A percentile compares a stretch with the other conserved stretches of the same genome.
Evolutionary conservation across 2,888 invertebrate genomes (phyloP).

Genomic region (Salticus scenicus): DNA sequence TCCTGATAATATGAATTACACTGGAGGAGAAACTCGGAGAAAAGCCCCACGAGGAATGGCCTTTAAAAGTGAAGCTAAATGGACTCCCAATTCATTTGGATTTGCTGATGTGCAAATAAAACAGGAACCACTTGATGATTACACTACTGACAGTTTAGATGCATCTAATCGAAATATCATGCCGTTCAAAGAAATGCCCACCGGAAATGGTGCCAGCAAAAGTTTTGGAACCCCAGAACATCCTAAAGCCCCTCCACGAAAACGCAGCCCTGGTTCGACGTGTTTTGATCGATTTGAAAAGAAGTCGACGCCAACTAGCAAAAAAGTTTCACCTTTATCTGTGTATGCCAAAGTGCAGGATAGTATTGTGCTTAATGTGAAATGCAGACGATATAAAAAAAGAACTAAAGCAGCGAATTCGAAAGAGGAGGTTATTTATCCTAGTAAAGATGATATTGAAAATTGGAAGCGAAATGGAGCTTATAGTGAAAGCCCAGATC

Average conservation of each 20-base stretch:
- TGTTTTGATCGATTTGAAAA: slow-evolving; percentile 60
- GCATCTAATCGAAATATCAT: not conserved
- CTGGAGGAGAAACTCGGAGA: slow-evolving; percentile 21
- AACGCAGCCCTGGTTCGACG: slow-evolving; percentile 45
- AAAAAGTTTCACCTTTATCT: slow-evolving; percentile 59
- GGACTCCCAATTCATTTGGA: slow-evolving; percentile 51
- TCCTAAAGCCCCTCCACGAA: slow-evolving; percentile 26
- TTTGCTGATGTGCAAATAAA: slow-evolving; percentile 44
- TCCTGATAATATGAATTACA: slow-evolving; percentile 21
- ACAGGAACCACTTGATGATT: slow-evolving; percentile 56
- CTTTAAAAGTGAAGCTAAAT: slow-evolving; percentile 55
- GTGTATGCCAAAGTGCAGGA: slow-evolving; percentile 62
- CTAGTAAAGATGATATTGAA: slow-evolving; percentile 43
- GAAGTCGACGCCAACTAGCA: slow-evolving; percentile 49
- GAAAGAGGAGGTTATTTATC: slow-evolving; percentile 39
- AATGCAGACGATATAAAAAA: slow-evolving; percentile 62
- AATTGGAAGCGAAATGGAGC: slow-evolving; percentile 38
- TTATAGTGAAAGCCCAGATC: slow-evolving; percentile 47
- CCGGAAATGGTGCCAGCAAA: slow-evolving; percentile 29
- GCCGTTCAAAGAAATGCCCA: slow-evolving; percentile 14
- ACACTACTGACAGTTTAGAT: slow-evolving; percentile 15
- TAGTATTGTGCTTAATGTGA: slow-evolving; percentile 42
- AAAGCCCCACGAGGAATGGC: slow-evolving; percentile 35
- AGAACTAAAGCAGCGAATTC: slow-evolving; percentile 43
- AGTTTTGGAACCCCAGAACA: not conserved